Base-by-base conservation (phyloP, 1,140 invertebrate genomes). In the Zaprionus davidi region DNA sequence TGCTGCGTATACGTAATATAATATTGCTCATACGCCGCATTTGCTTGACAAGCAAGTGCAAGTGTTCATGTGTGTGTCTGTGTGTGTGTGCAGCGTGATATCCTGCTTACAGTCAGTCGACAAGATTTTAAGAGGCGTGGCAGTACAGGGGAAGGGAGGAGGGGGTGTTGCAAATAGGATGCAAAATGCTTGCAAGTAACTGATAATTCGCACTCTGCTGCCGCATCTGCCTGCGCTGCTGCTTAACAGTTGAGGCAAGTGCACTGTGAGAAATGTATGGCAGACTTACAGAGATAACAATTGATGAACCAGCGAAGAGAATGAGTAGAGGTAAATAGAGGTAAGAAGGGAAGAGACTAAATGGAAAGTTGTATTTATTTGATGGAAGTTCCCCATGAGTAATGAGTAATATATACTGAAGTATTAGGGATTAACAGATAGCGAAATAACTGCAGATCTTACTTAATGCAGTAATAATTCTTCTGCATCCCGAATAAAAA, bases 131-230 rank as follows among this genome's bases (percentile, higher is more conserved):
- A 44, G n/a, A 44, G 36, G 15, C 38, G 13, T 55, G 26, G 3
- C n/a, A 22, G 26, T 15, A n/a, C 28, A 36, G n/a, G 24, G 12
- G 34, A 1, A 15, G 22, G 46, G 63, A 12, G 31, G 12, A n/a
- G 3, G 22, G n/a, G 46, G 66, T 22, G 22, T 22, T 22, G 22
- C 55, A 83, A 82, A 85, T 82, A 71, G 78, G 64, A 84, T 91
- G 88, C 87, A 91, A 91, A 91, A 78, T 91, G 84, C 88, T 91
- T 91, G 88, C 90, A 91, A 91, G 73, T 80, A 85, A 87, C 88
- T 90, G 88, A 91, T 91, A 91, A 91, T 91, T 76, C 65, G 57
- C 53, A 65, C 20, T 63, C 41, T 41, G 55, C 34, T 41, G 26
- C 31, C 17, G 67, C 22, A 20, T 62, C 38, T 57, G 53, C 24